Conservation (phyloP, 1,140 invertebrate species). For the Orius insidiosus region DNA sequence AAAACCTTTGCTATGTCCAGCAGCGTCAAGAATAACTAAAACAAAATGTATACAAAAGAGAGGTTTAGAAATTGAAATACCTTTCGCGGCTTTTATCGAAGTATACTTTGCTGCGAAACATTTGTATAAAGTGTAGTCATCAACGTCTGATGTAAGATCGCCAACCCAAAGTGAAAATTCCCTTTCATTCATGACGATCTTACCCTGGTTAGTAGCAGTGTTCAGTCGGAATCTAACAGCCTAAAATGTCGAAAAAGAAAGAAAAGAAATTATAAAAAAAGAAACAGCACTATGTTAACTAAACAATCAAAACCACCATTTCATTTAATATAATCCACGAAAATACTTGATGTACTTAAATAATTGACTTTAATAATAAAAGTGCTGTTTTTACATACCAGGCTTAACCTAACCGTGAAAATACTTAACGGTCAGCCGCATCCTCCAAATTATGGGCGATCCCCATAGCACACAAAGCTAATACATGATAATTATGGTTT, state of each 20-base stretch:
- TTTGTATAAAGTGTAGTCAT: slow-evolving; percentile 85
- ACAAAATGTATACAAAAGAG: slow-evolving; percentile 7
- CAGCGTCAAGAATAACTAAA: slow-evolving; percentile 68
- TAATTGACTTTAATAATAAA: background rate
- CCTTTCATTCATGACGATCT: slow-evolving; percentile 39
- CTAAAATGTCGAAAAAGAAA: slow-evolving; percentile 28
- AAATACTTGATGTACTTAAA: background rate
- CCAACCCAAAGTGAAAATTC: slow-evolving; percentile 93
- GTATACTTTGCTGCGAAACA: slow-evolving; percentile 82
- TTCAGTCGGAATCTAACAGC: slow-evolving; percentile 72
- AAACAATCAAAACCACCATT: background rate
- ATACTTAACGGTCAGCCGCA: no score
- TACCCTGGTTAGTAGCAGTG: slow-evolving; percentile 64
- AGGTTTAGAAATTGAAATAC: no score
- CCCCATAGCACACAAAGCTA: slow-evolving; percentile 1
- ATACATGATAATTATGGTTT: slow-evolving; percentile 4
- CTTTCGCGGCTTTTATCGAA: slow-evolving; percentile 88
- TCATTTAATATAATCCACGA: background rate
- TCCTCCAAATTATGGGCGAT: no score
- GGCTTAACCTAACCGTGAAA: no score
- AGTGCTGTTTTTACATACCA: background rate
- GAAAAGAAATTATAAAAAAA: background rate
- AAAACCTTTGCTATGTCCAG: slow-evolving; percentile 86
- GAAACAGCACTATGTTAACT: slow-evolving; percentile 6
- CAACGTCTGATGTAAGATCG: slow-evolving; percentile 85